These are phyloP conservation scores for Varanus komodoensis DNA, from an alignment of 2,113 vertebrate species.

Conservation along the genomic window DNA sequence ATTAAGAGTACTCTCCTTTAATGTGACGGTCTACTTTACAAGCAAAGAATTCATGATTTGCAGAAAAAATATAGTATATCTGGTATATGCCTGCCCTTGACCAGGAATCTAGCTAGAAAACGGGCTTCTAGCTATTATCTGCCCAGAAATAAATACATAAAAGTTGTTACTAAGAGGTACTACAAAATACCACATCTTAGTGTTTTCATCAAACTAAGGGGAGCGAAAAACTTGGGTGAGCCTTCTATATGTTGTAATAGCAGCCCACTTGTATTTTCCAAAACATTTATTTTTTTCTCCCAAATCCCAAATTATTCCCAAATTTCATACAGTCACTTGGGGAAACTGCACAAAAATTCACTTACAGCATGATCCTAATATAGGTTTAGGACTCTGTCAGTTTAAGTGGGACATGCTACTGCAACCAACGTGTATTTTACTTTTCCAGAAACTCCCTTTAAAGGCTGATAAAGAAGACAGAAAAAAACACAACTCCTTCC, in stretches of 20 bases:
- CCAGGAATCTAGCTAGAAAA: not conserved
- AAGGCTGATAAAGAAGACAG: not conserved
- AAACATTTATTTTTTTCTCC: not conserved
- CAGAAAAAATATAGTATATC: not conserved
- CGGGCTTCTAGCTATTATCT: not conserved
- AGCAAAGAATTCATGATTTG: not conserved
- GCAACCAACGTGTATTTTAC: not conserved
- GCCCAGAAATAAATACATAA: not conserved
- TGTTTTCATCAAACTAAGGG: not conserved
- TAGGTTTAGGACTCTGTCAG: not conserved
- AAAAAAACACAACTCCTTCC: not conserved
- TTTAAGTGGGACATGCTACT: not conserved
- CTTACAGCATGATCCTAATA: not conserved
- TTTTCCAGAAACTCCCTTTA: not conserved
- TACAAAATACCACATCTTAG: not conserved
- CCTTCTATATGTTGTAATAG: not conserved
- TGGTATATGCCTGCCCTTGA: not conserved
- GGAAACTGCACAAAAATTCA: not conserved
- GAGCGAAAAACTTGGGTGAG: not conserved
- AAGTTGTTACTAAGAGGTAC: not conserved
- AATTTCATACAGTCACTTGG: not conserved
- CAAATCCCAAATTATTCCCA: not conserved
- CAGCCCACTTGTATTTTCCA: not conserved
- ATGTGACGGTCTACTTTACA: not conserved
- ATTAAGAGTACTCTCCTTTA: not conserved